A percentile compares a stretch with the other conserved stretches of the same genome.
Conservation (phyloP, 2,797 vertebrate genomes). For the Callimico goeldii region DNA sequence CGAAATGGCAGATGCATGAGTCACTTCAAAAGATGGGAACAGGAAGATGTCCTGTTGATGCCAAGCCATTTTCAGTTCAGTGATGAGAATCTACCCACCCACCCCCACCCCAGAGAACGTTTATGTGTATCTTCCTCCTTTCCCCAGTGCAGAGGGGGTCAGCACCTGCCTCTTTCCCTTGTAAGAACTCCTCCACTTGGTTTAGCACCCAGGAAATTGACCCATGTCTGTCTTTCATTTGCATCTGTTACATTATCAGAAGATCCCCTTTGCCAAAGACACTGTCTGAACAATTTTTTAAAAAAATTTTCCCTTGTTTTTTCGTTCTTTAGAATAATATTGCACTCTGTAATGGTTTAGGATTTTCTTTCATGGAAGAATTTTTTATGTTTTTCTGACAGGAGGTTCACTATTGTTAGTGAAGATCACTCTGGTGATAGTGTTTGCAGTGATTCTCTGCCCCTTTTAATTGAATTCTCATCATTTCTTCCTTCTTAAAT, state of each 20-base stretch:
- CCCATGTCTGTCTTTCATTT: background rate
- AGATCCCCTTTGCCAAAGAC: background rate
- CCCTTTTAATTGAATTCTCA: background rate
- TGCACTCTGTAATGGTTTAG: background rate
- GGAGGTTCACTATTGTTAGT: background rate
- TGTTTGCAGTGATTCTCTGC: background rate
- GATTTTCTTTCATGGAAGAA: background rate
- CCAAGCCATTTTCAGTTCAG: conserved; percentile 28
- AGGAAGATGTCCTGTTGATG: conserved; percentile 26
- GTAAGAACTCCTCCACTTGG: background rate
- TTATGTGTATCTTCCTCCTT: background rate
- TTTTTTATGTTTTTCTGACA: background rate
- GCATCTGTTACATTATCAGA: background rate
- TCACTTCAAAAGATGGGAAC: background rate
- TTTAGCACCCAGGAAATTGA: background rate
- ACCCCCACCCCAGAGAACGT: background rate
- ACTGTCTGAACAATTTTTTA: background rate
- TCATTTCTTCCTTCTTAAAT: background rate
- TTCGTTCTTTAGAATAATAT: background rate
- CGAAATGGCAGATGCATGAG: conserved; percentile 44
- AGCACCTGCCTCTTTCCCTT: background rate
- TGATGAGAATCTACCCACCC: background rate
- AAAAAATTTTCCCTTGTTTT: background rate
- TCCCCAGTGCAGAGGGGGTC: background rate
- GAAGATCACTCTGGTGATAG: background rate